Base-by-base conservation (phyloP, 2,113 vertebrate species). In the Felis chaus region DNA sequence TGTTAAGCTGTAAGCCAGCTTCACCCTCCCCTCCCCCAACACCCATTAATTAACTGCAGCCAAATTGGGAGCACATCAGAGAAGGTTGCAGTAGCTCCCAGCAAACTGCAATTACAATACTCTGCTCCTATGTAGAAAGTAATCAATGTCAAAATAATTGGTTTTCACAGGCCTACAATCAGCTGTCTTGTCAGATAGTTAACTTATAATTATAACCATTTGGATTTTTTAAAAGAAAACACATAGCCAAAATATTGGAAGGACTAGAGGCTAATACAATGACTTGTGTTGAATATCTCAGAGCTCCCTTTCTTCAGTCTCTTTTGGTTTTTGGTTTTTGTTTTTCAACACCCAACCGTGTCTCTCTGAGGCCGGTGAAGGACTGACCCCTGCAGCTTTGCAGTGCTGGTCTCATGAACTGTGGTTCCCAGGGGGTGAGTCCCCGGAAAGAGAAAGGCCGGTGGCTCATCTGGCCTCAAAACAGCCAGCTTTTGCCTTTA, bases 131-230 rank as follows among this genome's bases (percentile, higher is more conserved):
- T 95, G 95, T 19, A 94, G 97, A 97, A 97, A 98, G 97, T 97
- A 98, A 98, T 98, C 98, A 97, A 97, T 90, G 98, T 98, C 98
- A 97, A 96, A 98, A 98, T 98, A 99, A 99, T 98, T 98, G 98
- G 98, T 98, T 98, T 98, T 98, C 97, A 97, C 94, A 93, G 98
- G 98, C 89, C 98, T 95, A 55, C 57, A 98, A 96, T 98, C 97
- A 96, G 90, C 98, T 95, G 97, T 91, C 98, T 97, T 98, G 98
- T 98, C 98, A 98, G 97, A 98, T 89, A 94, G 98, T 98, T 98
- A 98, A 98, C 97, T 97, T 95, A 89, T 97, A 98, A 98, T 98
- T 98, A 98, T 79, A 98, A 98, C 95, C 76, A 33, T 97, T 98
- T 98, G 68, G 0, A 66, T 93, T 97, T 98, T 94, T 94, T 73